Evolutionary conservation across 2,888 invertebrate species (phyloP).

Genomic region (Drosophila paucipuncta): DNA sequence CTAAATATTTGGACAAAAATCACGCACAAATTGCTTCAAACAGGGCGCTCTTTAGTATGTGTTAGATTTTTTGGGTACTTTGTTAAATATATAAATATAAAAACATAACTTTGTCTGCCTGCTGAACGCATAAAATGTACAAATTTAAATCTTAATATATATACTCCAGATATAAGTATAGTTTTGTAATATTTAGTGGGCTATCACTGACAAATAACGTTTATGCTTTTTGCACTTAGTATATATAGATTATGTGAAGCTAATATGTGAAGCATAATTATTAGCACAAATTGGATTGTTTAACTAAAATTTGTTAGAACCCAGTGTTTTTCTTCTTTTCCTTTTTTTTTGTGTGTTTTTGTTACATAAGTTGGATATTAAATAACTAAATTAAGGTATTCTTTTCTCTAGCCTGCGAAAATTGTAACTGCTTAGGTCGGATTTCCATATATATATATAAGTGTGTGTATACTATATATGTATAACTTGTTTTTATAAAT

Average conservation of each 20-base stretch:
- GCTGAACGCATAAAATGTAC: constrained; percentile 67
- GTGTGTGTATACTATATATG: constrained; percentile 11
- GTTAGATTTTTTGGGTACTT: constrained; percentile 48
- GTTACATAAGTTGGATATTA: constrained; percentile 25
- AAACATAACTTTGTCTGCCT: constrained; percentile 49
- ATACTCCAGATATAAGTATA: constrained; percentile 38
- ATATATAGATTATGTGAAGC: constrained; percentile 40
- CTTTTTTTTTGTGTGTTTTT: neutral
- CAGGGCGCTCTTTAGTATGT: constrained; percentile 54
- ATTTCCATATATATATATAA: constrained; percentile 17
- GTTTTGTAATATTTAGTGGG: constrained; percentile 54
- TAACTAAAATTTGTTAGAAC: constrained; percentile 32
- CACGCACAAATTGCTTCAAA: constrained; percentile 65
- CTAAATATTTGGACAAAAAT: constrained; percentile 78
- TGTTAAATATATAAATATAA: constrained; percentile 33
- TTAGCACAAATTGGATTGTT: constrained; percentile 42
- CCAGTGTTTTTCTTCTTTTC: constrained; percentile 1
- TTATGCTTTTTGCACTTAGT: constrained; percentile 25
- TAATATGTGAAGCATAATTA: constrained; percentile 51
- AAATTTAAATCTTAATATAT: constrained; percentile 59
- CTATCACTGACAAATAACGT: constrained; percentile 75
- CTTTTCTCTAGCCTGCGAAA: constrained; percentile 42
- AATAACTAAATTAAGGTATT: constrained; percentile 57
- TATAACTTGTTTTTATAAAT: constrained; percentile 48
- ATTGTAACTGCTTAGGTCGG: constrained; percentile 41